Evolutionary conservation across 2,888 invertebrate species (phyloP).

Genomic region (Phortica okadai): DNA sequence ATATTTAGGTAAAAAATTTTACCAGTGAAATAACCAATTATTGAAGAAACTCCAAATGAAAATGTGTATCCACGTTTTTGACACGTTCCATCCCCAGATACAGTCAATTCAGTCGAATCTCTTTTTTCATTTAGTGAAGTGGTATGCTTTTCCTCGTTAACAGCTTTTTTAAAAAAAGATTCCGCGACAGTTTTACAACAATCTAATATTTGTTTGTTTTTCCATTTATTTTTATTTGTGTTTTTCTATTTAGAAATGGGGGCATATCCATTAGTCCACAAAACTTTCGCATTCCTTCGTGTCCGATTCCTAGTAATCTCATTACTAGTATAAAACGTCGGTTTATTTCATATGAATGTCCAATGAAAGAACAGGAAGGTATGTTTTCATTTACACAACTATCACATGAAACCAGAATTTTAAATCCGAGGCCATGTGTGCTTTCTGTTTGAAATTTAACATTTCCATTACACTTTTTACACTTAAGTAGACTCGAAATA

Average conservation of each 20-base stretch:
- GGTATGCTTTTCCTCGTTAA: not conserved
- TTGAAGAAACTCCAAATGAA: constrained; percentile 1
- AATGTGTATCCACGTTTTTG: constrained; percentile 15
- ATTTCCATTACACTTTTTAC: not conserved
- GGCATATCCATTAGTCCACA: constrained; percentile 1
- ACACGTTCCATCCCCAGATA: constrained; percentile 26
- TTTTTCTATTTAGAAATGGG: not conserved
- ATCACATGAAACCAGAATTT: no score
- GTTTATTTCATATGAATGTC: constrained; percentile 12
- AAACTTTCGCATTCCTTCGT: no score
- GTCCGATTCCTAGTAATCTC: not conserved
- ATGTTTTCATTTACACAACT: no score
- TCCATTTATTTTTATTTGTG: not conserved
- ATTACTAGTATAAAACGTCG: not conserved
- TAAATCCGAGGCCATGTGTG: not conserved
- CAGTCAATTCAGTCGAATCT: not conserved
- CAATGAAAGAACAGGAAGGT: no score
- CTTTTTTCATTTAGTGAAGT: not conserved
- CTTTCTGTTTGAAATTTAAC: not conserved
- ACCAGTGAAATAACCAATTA: constrained; percentile 2
- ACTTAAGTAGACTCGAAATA: not conserved
- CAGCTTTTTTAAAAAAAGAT: not conserved
- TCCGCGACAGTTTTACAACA: not conserved
- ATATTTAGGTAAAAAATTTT: constrained; percentile 4
- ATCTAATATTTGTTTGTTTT: not conserved